Base-by-base conservation (phyloP, 1,140 invertebrate genomes). In the Hycleus cichorii region DNA sequence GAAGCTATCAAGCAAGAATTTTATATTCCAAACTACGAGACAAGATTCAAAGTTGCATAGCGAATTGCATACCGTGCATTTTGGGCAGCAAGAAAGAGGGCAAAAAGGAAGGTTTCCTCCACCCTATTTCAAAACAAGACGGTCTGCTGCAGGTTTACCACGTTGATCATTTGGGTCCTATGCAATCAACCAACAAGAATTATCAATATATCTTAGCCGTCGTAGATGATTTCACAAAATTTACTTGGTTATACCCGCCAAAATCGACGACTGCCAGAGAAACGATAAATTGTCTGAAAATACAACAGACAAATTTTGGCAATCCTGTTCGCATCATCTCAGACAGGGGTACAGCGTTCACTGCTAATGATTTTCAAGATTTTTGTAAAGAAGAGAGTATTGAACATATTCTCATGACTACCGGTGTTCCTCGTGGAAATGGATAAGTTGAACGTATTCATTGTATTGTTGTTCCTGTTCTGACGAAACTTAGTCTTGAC, bases 151-250 rank as follows among this genome's bases (percentile, higher is more conserved):
- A 64, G 6, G 72, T 67, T 3, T 69, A 68, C 48, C 68, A 72
- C 53, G 58, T 67, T 8, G 72, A 75, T 60, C 69, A 74, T 59
- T 62, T 74, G 69, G 75, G 76, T 43, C 74, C 75, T 3, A 48
- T 76, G 18, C 50, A 61, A 12, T 40, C 62, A 4, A 72, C 72
- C 0, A 62, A 62, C 8, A 77, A 77, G 44, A 60, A 62, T 4
- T 77, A 78, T 52, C 68, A 71, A 32, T 64, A 76, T 55, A 65
- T 77, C 2, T 64, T 77, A 0, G 68, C 63, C 0, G 56, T 77
- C 1, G 59, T 75, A 2, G 72, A 76, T 58, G 67, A 57, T 2
- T 77, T 76, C 63, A 67, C 71, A 1, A 76, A 77, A 47, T 77
- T 75, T 62, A 57, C 61, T 1, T 74, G 69, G 67, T 10, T 77